A percentile compares a stretch with the other conserved stretches of the same genome.
These are phyloP conservation scores for Oedothorax gibbosus DNA, from an alignment of 1,140 invertebrate genomes.

Conservation along the genomic window DNA sequence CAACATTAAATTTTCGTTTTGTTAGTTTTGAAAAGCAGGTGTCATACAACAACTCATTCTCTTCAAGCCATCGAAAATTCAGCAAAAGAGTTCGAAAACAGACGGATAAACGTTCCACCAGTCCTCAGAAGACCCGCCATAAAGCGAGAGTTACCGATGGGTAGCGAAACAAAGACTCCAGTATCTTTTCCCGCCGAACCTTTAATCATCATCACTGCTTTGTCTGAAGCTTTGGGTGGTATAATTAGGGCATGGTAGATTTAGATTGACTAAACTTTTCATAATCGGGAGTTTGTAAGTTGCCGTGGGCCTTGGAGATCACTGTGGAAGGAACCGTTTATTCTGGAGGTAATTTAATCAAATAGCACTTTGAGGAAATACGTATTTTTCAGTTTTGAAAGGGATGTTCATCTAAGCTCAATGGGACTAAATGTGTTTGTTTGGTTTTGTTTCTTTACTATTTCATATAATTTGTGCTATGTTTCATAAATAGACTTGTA, in stretches of 20 bases:
- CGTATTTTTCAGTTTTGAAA: too few species aligned
- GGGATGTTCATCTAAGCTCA: too few species aligned
- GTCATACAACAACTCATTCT: too few species aligned
- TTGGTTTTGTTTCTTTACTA: too few species aligned
- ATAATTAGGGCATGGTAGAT: constrained; percentile 49
- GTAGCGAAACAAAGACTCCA: constrained; percentile 9
- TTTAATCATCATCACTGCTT: not conserved
- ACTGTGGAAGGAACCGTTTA: constrained; percentile 18
- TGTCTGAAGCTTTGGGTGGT: constrained; percentile 1
- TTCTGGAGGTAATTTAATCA: constrained; percentile 44
- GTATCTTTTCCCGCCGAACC: not conserved
- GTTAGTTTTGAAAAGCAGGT: too few species aligned
- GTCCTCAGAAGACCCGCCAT: not conserved
- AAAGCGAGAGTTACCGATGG: constrained; percentile 37
- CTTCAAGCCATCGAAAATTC: too few species aligned
- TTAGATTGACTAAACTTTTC: constrained; percentile 53
- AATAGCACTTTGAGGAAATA: constrained; percentile 17
- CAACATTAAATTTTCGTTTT: too few species aligned
- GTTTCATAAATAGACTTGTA: too few species aligned
- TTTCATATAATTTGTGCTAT: too few species aligned
- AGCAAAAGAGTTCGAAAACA: not conserved
- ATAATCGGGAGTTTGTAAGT: constrained; percentile 6
- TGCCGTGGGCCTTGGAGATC: constrained; percentile 5
- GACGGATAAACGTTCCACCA: not conserved
- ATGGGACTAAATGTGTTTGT: too few species aligned